Evolutionary conservation across 2,113 vertebrate genomes (phyloP).

Genomic region (Natator depressus): DNA sequence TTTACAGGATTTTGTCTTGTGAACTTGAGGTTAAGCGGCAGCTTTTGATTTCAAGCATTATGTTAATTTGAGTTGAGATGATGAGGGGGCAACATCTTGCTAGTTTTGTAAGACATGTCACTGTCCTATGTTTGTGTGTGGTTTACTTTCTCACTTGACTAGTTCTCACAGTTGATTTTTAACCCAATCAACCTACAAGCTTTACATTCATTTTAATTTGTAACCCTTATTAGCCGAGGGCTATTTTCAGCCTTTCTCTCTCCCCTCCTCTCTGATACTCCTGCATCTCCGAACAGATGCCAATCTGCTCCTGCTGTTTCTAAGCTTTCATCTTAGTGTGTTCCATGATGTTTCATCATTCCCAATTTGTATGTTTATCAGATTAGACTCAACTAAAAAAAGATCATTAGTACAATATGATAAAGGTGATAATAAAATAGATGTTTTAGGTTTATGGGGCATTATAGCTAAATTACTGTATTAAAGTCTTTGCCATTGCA

Average conservation of each 20-base stretch:
- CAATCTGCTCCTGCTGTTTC: background rate
- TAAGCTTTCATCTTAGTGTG: background rate
- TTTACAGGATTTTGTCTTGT: background rate
- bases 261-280: background rate
- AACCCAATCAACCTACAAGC: background rate
- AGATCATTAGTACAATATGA: background rate
- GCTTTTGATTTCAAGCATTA: background rate
- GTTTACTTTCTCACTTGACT: background rate
- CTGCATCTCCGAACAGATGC: background rate
- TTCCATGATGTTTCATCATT: background rate
- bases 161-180: background rate
- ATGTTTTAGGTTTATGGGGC: background rate
- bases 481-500: background rate
- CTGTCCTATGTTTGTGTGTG: background rate
- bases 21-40: background rate
- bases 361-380: background rate
- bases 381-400: background rate
- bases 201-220: background rate
- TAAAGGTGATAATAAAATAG: background rate
- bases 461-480: background rate
- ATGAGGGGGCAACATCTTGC: background rate
- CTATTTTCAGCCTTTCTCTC: background rate
- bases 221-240: background rate
- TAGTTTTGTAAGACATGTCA: background rate
- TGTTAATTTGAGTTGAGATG: background rate